phyloP scores from a whole-genome alignment of 2,113 vertebrate genomes.

The Passer montanus region DNA sequence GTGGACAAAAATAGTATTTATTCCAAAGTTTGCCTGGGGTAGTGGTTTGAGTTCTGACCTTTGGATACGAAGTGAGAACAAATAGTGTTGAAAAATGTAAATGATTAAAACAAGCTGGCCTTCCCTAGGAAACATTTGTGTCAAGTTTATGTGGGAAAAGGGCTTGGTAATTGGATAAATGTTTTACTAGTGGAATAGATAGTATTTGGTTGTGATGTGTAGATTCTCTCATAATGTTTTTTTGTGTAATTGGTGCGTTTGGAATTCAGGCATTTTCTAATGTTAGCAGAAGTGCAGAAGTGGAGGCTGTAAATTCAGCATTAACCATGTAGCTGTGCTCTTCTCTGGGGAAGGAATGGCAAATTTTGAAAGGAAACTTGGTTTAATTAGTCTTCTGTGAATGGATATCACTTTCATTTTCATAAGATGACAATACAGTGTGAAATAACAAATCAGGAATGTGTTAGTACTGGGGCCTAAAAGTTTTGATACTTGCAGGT shows the following conservation, averaged over 20 bases:
- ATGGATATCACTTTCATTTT: background rate
- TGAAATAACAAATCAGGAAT: background rate
- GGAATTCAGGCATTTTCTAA: background rate
- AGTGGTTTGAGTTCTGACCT: conserved; percentile 75
- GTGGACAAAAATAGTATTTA: conserved; percentile 69
- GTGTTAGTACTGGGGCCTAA: background rate
- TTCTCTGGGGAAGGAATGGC: conserved; percentile 64
- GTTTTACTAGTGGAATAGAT: background rate
- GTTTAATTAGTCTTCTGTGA: conserved; percentile 30
- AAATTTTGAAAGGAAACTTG: conserved; percentile 43
- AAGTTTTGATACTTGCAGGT: background rate
- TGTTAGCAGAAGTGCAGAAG: background rate
- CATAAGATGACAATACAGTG: background rate
- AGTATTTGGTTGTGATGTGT: background rate
- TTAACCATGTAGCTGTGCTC: conserved; percentile 22
- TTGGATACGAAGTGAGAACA: conserved; percentile 70
- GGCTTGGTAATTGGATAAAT: background rate
- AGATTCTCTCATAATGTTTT: background rate
- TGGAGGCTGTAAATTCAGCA: conserved; percentile 19
- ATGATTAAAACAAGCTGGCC: conserved; percentile 41
- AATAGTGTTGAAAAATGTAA: conserved; percentile 61
- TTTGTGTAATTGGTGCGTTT: background rate
- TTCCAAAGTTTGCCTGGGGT: conserved; percentile 62
- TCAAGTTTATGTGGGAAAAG: conserved; percentile 8
- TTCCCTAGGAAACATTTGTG: background rate